Conservation (phyloP, 2,113 vertebrate species). For the Sinocyclocheilus maitianheensis region DNA sequence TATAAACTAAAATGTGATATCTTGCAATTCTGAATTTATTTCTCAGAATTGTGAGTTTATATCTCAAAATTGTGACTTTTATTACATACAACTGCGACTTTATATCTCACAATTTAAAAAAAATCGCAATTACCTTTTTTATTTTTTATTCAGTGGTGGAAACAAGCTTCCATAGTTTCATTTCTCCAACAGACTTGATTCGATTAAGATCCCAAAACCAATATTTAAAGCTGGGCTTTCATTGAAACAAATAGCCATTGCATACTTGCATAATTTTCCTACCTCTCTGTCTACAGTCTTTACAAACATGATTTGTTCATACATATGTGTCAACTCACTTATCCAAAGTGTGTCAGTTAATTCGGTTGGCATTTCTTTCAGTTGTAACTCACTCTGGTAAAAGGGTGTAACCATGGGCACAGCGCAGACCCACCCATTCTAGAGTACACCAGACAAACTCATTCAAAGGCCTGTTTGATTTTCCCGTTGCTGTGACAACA, state of each 20-base stretch:
- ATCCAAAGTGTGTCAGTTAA: not conserved
- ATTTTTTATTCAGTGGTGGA: no score
- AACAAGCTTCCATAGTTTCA: no score
- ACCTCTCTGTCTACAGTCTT: not conserved
- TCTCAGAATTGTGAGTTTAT: no score
- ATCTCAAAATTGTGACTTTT: no score
- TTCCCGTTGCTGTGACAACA: constrained; percentile 57
- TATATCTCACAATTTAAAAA: no score
- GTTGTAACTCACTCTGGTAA: constrained; percentile 21
- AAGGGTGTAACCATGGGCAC: constrained; percentile 44
- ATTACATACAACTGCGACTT: no score
- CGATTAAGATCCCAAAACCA: no score
- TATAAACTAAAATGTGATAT: no score
- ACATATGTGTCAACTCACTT: not conserved
- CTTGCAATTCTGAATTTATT: no score
- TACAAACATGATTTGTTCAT: not conserved
- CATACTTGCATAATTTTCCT: not conserved
- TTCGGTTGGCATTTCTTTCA: not conserved
- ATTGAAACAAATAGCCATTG: not conserved
- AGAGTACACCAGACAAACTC: constrained; percentile 52
- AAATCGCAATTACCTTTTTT: no score
- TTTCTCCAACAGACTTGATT: no score
- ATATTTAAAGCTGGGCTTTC: not conserved
- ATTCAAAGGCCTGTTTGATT: constrained; percentile 63
- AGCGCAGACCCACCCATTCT: constrained; percentile 5